These are phyloP conservation scores for Dryocosmus kuriphilus DNA, from an alignment of 2,888 invertebrate species.

Conservation along the genomic window DNA sequence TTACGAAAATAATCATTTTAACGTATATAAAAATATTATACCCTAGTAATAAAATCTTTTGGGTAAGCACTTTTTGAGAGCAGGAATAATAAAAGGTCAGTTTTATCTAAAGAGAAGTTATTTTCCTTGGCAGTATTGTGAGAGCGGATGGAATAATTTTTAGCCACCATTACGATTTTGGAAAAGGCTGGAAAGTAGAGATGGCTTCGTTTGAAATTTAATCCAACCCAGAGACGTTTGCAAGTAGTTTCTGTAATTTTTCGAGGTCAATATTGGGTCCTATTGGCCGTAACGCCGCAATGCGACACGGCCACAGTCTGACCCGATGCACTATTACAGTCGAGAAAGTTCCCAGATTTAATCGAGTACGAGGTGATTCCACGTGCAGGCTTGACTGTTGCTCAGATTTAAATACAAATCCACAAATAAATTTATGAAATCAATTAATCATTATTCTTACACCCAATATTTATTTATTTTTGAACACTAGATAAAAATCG, in stretches of 20 bases:
- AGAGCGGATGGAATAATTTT: slow-evolving; percentile 1
- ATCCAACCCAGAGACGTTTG: slow-evolving; percentile 42
- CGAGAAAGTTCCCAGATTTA: slow-evolving; percentile 51
- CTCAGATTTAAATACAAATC: slow-evolving; percentile 20
- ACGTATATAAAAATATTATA: neutral
- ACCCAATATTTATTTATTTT: neutral
- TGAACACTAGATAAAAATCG: too few species aligned
- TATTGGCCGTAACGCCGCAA: slow-evolving; percentile 72
- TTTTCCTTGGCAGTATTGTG: neutral
- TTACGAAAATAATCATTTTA: neutral
- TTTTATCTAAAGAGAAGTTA: neutral
- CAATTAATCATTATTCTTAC: neutral
- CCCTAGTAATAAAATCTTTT: neutral
- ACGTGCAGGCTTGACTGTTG: slow-evolving; percentile 53
- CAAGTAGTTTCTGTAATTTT: slow-evolving; percentile 52
- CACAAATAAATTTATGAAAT: neutral
- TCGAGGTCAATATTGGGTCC: slow-evolving; percentile 64
- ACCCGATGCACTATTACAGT: slow-evolving; percentile 62
- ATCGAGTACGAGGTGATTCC: slow-evolving; percentile 45
- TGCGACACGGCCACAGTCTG: slow-evolving; percentile 71
- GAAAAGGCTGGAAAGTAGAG: neutral
- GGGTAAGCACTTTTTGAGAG: neutral
- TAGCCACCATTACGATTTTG: neutral
- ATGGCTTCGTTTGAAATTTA: slow-evolving; percentile 20
- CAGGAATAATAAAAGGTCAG: neutral